phyloP scores from a whole-genome alignment of 2,888 invertebrate genomes.

The Rhagophthalmus giganteus region DNA sequence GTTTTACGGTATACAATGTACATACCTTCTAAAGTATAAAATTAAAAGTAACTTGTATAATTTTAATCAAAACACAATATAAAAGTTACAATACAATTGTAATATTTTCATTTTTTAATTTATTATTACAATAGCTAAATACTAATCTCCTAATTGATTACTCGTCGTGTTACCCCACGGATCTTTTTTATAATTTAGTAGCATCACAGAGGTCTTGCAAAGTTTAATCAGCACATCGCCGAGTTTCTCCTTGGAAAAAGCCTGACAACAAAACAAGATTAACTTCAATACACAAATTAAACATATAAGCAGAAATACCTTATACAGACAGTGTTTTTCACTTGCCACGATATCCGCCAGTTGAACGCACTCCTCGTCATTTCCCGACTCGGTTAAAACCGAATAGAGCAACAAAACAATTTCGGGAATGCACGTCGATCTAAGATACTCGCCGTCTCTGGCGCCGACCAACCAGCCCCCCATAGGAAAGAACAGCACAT shows the following conservation, averaged over 20 bases:
- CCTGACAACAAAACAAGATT: slow-evolving; percentile 52
- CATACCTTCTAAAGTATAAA: neutral
- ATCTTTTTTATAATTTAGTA: slow-evolving; percentile 78
- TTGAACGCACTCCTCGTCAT: slow-evolving; percentile 76
- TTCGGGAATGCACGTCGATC: slow-evolving; percentile 84
- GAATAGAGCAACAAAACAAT: slow-evolving; percentile 75
- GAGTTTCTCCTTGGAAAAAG: slow-evolving; percentile 76
- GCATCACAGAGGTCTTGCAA: slow-evolving; percentile 73
- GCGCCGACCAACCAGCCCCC: slow-evolving; percentile 86
- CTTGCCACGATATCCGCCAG: slow-evolving; percentile 79
- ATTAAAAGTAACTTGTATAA: no score
- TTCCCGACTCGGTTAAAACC: slow-evolving; percentile 75
- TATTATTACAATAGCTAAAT: no score
- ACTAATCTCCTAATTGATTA: neutral
- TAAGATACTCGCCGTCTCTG: slow-evolving; percentile 62
- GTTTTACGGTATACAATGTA: no score
- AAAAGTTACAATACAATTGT: no score
- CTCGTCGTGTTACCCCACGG: slow-evolving; percentile 72
- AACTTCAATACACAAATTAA: slow-evolving; percentile 7
- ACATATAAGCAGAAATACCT: slow-evolving; percentile 57
- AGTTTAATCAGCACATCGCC: slow-evolving; percentile 76
- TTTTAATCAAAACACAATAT: no score
- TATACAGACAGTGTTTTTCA: slow-evolving; percentile 78
- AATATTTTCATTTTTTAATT: no score
- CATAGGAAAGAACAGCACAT: slow-evolving; percentile 85